Base-by-base conservation (phyloP, 1,140 invertebrate genomes). In the Nymphalis io region DNA sequence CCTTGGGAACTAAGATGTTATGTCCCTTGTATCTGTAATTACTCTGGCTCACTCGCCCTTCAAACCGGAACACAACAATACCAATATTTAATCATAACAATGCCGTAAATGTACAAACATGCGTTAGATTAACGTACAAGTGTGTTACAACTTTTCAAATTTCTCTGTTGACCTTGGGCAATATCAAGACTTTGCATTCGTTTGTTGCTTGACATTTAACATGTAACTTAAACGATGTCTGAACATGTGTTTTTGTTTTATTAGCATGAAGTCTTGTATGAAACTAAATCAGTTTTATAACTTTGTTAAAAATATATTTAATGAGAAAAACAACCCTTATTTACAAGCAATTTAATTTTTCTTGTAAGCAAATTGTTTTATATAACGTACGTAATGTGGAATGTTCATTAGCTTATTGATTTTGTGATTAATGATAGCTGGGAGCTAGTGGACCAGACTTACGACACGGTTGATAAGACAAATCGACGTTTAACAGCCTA, bases 401-500 rank as follows among this genome's bases (percentile, higher is more conserved):
- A 60, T 61, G 58, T 68, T 61, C 21, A 59, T 61, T 60, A 67
- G 46, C 46, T 60, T 68, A 68, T 68, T 61, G 66, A 61, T 68
- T 55, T 55, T 38, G 44, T 68, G 58, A 68, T 55, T 61, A 61
- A 68, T 68, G 46, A 55, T 61, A 68, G 66, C 66, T 53, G 21
- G 48, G 55, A 66, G 61, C 62, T 57, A 61, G 33, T 18, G 33
- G n/a, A 16, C 44, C 48, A 12, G 55, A 39, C 53, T 71, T 71
- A 63, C 69, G 69, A 65, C 38, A 66, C 60, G 58, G 27, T 40
- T 60, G 53, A 70, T 71, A 71, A 71, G 69, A 65, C 63, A 71
- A 66, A 71, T 66, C 59, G 68, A 70, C 61, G 62, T 60, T 71
- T 66, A 66, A 61, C 62, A 61, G 62, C 68, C 69, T 71, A 71